Evolutionary conservation across 2,113 vertebrate species (phyloP).

Genomic region (Engystomops pustulosus): DNA sequence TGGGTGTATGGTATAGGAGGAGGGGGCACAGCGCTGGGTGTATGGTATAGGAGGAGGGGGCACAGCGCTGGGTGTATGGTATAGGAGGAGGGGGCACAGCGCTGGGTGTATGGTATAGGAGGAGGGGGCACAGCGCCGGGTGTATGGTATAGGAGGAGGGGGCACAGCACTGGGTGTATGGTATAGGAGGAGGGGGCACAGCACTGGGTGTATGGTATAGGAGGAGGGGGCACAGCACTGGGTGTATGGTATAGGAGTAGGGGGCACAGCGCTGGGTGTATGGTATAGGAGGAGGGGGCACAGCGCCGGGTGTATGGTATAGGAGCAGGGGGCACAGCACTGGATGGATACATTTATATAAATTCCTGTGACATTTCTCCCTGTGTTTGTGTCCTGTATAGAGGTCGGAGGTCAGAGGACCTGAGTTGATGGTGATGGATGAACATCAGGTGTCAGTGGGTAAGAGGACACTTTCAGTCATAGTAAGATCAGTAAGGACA

Average conservation of each 20-base stretch:
- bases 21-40: not conserved
- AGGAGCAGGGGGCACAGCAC: not conserved
- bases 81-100: not conserved
- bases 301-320: not conserved
- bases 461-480: not conserved
- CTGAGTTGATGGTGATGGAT: conserved; percentile 1
- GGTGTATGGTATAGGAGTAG: not conserved
- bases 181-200: not conserved
- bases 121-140: not conserved
- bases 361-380: not conserved
- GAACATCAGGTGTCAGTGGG: not conserved
- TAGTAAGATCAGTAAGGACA: not conserved
- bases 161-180: not conserved
- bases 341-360: not conserved
- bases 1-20: not conserved
- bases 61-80: not conserved
- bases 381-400: not conserved
- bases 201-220: not conserved
- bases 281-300: not conserved
- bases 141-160: not conserved
- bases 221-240: not conserved
- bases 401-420: not conserved
- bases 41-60: not conserved
- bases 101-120: not conserved
- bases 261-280: not conserved